phyloP scores from a whole-genome alignment of 2,113 vertebrate species.

The Rhinoderma darwinii region DNA sequence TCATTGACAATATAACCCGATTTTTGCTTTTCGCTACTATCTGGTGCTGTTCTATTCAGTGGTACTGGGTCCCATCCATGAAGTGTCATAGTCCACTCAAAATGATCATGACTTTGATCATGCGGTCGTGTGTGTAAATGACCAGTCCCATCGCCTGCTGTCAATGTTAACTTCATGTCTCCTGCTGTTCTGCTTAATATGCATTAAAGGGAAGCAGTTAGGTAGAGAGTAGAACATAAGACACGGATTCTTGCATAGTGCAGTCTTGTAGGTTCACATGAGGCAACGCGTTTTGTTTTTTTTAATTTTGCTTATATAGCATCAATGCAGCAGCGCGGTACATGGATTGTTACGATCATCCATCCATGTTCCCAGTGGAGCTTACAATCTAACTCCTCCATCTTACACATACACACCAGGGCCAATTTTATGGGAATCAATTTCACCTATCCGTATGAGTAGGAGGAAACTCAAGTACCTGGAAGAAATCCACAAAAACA shows the following conservation, averaged over 20 bases:
- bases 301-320: neutral
- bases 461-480: too few species aligned
- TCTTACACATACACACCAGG: neutral
- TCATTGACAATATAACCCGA: neutral
- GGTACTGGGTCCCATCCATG: too few species aligned
- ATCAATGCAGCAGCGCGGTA: neutral
- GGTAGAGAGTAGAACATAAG: neutral
- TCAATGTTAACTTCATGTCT: neutral
- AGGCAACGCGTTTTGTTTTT: neutral
- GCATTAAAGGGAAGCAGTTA: neutral
- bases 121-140: neutral
- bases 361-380: neutral
- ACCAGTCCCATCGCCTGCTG: neutral
- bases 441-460: neutral
- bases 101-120: neutral
- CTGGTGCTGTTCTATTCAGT: neutral
- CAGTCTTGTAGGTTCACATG: neutral
- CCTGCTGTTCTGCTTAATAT: neutral
- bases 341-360: neutral
- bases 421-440: neutral
- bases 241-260: neutral
- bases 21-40: neutral
- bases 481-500: too few species aligned
- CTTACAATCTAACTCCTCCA: neutral
- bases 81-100: neutral